Evolutionary conservation across 2,888 invertebrate species (phyloP).

Genomic region (Cosmia pyralina): DNA sequence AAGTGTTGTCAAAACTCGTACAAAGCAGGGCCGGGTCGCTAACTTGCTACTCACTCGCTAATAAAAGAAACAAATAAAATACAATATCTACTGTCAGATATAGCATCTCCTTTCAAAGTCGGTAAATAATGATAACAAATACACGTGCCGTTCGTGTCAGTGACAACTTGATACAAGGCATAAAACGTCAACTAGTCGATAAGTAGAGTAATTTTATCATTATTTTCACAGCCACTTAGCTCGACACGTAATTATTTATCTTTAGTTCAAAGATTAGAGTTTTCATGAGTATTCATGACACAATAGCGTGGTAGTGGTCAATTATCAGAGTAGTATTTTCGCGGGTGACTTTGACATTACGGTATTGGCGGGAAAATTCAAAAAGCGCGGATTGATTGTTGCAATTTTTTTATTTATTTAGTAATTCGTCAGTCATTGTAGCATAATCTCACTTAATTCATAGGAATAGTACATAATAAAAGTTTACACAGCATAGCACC

Average conservation of each 20-base stretch:
- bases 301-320: constrained; percentile 17
- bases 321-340: not conserved
- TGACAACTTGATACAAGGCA: no score
- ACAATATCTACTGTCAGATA: no score
- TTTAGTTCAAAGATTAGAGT: constrained; percentile 30
- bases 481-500: no score
- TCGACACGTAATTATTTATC: constrained; percentile 17
- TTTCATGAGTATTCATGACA: constrained; percentile 20
- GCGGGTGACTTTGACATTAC: not conserved
- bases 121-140: no score
- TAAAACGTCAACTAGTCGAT: no score
- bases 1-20: no score
- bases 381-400: not conserved
- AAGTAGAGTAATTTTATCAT: constrained; percentile 1
- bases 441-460: not conserved
- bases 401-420: not conserved
- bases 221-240: constrained; percentile 14
- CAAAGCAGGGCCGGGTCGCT: no score
- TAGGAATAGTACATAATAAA: no score
- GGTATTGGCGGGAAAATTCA: constrained; percentile 8
- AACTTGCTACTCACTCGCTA: no score
- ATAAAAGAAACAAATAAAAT: no score
- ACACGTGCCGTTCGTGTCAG: no score
- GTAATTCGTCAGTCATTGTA: not conserved
- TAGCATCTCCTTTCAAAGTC: no score